phyloP scores from a whole-genome alignment of 1,140 invertebrate species.

The Sycophaga agraensis region DNA sequence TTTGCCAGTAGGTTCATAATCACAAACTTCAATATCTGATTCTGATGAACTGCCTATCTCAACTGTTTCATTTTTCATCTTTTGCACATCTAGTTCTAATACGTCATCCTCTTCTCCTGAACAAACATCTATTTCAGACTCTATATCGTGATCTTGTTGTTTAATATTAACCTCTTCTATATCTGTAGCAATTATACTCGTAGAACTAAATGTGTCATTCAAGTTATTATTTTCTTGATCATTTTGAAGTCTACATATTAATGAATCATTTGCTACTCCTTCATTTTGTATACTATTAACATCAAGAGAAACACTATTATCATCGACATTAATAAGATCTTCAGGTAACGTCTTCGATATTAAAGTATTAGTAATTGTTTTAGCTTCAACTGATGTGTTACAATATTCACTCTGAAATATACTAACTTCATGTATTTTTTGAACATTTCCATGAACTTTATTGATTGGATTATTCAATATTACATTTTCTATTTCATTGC shows the following conservation, averaged over 20 bases:
- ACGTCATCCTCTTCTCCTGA: conserved; percentile 43
- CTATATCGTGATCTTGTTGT: conserved; percentile 36
- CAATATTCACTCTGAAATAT: conserved; percentile 1
- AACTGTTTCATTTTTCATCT: conserved; percentile 30
- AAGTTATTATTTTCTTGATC: conserved; percentile 35
- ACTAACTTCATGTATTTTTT: background rate
- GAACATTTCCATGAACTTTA: background rate
- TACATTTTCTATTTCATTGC: background rate
- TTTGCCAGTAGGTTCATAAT: conserved; percentile 41
- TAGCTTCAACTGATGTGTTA: background rate
- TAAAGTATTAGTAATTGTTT: background rate
- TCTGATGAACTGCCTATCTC: conserved; percentile 38
- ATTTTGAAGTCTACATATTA: conserved; percentile 20
- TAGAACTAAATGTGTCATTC: conserved; percentile 27
- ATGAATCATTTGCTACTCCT: conserved; percentile 22
- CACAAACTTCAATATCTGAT: conserved; percentile 41
- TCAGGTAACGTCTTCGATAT: conserved; percentile 14
- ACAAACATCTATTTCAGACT: conserved; percentile 44
- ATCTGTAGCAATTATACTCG: conserved; percentile 3
- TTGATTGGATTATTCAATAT: background rate
- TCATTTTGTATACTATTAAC: conserved; percentile 23
- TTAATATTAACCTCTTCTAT: conserved; percentile 21
- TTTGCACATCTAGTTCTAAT: conserved; percentile 38
- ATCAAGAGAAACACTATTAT: conserved; percentile 28
- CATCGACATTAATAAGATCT: conserved; percentile 36